Evolutionary conservation across 2,113 vertebrate species (phyloP).

Genomic region (Diadophis punctatus): DNA sequence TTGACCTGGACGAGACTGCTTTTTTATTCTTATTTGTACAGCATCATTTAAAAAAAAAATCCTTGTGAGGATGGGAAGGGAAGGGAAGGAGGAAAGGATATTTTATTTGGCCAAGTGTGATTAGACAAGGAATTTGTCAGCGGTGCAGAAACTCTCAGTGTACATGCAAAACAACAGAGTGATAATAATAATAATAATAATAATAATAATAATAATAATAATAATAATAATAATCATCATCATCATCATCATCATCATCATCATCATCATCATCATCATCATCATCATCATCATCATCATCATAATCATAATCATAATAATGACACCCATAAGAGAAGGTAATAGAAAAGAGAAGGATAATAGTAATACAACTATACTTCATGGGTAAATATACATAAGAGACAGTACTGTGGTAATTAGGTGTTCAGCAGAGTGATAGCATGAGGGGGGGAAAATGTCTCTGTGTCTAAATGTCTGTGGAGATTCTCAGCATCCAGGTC

Average conservation of each 20-base stretch:
- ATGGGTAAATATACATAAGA: background rate
- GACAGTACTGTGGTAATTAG: background rate
- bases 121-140: background rate
- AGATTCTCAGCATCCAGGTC: too few species aligned
- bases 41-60: background rate
- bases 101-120: background rate
- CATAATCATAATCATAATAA: too few species aligned
- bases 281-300: too few species aligned
- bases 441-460: background rate
- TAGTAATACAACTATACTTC: background rate
- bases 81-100: background rate
- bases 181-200: too few species aligned
- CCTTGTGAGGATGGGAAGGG: background rate
- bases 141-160: background rate
- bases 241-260: too few species aligned
- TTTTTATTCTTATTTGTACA: background rate
- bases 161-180: background rate
- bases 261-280: too few species aligned
- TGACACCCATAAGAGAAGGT: background rate
- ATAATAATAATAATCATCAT: too few species aligned
- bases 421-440: background rate
- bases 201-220: too few species aligned
- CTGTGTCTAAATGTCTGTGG: background rate
- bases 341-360: background rate
- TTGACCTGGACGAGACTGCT: background rate